Conservation (phyloP, 2,113 vertebrate species). For the Cephalopholis sonnerati region DNA sequence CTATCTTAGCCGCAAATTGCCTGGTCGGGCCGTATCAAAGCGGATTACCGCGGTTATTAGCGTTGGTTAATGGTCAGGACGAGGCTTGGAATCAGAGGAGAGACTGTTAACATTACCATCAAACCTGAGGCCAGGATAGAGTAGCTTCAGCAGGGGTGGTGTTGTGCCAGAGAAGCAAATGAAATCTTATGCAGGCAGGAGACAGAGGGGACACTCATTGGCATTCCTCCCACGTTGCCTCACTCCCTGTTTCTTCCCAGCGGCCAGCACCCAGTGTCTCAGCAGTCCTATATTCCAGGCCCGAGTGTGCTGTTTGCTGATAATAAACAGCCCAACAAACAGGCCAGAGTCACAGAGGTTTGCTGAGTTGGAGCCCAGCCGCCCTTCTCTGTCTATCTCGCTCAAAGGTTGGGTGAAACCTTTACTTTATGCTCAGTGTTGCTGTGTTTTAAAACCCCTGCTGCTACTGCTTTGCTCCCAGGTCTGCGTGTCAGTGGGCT, state of each 20-base stretch:
- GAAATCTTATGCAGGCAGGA: slow-evolving; percentile 56
- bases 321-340: slow-evolving; percentile 73
- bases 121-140: slow-evolving; percentile 56
- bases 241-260: slow-evolving; percentile 67
- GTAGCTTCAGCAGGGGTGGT: slow-evolving; percentile 36
- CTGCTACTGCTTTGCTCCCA: slow-evolving; percentile 48
- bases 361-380: slow-evolving; percentile 51
- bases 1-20: not conserved
- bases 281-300: slow-evolving; percentile 66
- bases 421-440: slow-evolving; percentile 60
- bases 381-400: slow-evolving; percentile 22
- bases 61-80: slow-evolving; percentile 48
- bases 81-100: slow-evolving; percentile 43
- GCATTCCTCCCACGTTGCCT: slow-evolving; percentile 74
- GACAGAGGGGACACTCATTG: slow-evolving; percentile 74
- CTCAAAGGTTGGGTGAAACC: slow-evolving; percentile 51
- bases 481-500: slow-evolving; percentile 56
- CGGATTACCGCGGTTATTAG: slow-evolving; percentile 49
- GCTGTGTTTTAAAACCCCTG: slow-evolving; percentile 45
- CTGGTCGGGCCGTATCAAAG: slow-evolving; percentile 30
- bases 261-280: slow-evolving; percentile 67
- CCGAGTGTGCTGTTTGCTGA: slow-evolving; percentile 75
- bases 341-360: slow-evolving; percentile 53
- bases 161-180: slow-evolving; percentile 60
- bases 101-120: slow-evolving; percentile 46